Evolutionary conservation across 2,113 vertebrate genomes (phyloP), one percentile per base, ranked within the genome.

Genomic region (Cynoglossus semilaevis): DNA sequence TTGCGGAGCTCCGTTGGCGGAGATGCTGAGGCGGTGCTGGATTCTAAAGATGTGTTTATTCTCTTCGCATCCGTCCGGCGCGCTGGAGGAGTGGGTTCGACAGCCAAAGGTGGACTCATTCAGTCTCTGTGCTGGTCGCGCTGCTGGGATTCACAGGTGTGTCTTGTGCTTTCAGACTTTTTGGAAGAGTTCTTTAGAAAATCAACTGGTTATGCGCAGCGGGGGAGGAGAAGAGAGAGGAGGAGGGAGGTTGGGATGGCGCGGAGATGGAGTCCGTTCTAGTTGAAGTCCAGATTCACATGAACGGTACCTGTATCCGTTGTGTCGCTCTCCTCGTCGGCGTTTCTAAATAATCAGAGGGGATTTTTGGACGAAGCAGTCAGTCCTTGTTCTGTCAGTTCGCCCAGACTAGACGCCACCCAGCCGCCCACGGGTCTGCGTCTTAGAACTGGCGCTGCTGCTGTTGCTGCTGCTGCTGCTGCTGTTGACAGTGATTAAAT

Each of bases 341-440:
- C 74, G 73, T 76, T 36, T 75, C 65, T 76, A 59, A 18, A 64
- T 41, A 49, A 49, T 69, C 58, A 58, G 46, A 51, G 44, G 58
- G 41, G 51, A 58, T 51, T 46, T 64, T 52, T 49, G 50, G 70
- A 51, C 55, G 74, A 71, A 71, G 76, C 63, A 50, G 55, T 70
- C 75, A 57, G 71, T 80, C 57, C 63, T 53, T 51, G 64, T 77
- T 58, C 76, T 73, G 18, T 73, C 59, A 70, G 75, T 54, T 77
- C 68, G 36, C 74, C 65, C 81, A 83, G 82, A 29, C 22, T 29
- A 29, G 79, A 83, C 76, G 79, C 74, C 82, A 70, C 85, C 79
- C 77, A 81, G 74, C 71, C 81, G 76, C 85, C 85, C 83, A 87
- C 85, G 76, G 82, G 81, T 87, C 83, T 84, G 82, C 67, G 68